Base-by-base conservation (phyloP, 2,888 invertebrate genomes). In the Gibbula magus region DNA sequence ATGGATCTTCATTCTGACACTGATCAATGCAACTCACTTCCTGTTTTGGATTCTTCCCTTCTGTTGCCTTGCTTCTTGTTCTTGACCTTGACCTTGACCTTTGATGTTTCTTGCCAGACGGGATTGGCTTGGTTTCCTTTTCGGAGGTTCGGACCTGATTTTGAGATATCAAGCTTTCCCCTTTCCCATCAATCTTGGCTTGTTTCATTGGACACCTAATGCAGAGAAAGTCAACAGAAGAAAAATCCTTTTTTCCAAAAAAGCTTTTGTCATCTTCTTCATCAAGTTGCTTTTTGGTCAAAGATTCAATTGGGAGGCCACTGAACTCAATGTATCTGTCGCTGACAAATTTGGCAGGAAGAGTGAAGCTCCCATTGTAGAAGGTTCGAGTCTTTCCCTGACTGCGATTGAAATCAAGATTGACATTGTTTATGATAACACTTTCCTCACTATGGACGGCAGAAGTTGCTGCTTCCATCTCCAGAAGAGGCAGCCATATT, bases 391-490 rank as follows among this genome's bases (percentile, higher is more conserved):
- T 20, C 25, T 39, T 45, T 13, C 39, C 67, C 5, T 22, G 53
- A 25, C 45, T 22, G 13, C 74, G 54, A 0, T 52, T 75, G 75
- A 86, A 86, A 61, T 81, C 81, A 0, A 88, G 78, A 2, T 81
- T 81, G 8, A 88, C 82, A 61, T 84, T 81, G 70, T 83, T 86
- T 2, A 88, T 85, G 35, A 80, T 82, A n/a, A 78, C 81, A 4
- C 83, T 81, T 77, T 84, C 83, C 67, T 84, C 86, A 75, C 81
- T 84, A 0, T 51, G 67, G 8, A 84, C 84, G n/a, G 86, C 79
- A 18, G 81, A 79, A 10, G 79, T 75, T 7, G 87, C 89, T 20
- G 87, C 83, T 76, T 89, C 87, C 89, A 89, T 89, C 52, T 84
- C 81, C 8, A 87, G 79, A 13, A 89, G 61, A 0, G 87, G 88